These are phyloP conservation scores for Microctonus aethiopoides DNA, from an alignment of 2,888 invertebrate genomes.

Conservation along the genomic window DNA sequence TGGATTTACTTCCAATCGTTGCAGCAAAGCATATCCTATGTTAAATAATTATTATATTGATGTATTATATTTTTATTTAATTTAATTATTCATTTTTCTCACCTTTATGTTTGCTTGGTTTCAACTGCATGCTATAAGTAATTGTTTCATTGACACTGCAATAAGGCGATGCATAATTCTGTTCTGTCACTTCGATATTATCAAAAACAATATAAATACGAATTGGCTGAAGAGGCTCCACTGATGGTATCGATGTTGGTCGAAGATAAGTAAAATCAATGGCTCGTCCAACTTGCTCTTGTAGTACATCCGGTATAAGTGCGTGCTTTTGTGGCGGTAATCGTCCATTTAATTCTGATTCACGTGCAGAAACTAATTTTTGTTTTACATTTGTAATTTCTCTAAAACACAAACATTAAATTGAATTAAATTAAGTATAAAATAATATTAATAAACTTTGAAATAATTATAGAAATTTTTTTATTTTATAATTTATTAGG, in stretches of 20 bases:
- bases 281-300: constrained; percentile 75
- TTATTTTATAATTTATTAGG: too few species aligned
- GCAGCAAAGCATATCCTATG: constrained; percentile 73
- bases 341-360: constrained; percentile 70
- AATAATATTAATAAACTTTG: not conserved
- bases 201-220: constrained; percentile 79
- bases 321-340: constrained; percentile 74
- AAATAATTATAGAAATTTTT: constrained; percentile 13
- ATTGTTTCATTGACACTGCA: constrained; percentile 72
- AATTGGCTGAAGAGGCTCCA: constrained; percentile 73
- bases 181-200: constrained; percentile 78
- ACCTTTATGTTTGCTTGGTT: constrained; percentile 57
- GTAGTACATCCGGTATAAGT: constrained; percentile 77
- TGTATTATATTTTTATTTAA: not conserved
- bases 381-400: constrained; percentile 70
- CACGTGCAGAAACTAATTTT: constrained; percentile 68
- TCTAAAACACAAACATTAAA: constrained; percentile 58
- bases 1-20: constrained; percentile 68
- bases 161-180: constrained; percentile 72
- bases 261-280: constrained; percentile 68
- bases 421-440: not conserved
- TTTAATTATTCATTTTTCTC: constrained; percentile 1
- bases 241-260: constrained; percentile 52
- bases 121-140: constrained; percentile 72
- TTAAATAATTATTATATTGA: constrained; percentile 39